Conservation (phyloP, 2,113 vertebrate genomes). For the Protobothrops mucrosquamatus region DNA sequence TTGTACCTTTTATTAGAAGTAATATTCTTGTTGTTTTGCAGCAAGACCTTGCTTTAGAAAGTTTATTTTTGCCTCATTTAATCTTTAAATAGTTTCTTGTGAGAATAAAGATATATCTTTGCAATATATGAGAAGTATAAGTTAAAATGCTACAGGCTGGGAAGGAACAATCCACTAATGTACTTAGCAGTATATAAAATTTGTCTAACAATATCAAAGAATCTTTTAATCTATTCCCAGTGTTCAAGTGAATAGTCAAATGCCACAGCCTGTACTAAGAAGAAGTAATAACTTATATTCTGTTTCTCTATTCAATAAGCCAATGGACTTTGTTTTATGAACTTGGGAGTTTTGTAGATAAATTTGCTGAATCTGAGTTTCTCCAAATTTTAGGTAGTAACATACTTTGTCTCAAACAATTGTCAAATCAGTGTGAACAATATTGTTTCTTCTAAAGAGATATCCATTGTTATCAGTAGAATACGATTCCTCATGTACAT, state of each 20-base stretch:
- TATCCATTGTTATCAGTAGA: neutral
- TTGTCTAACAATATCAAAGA: neutral
- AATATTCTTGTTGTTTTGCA: conserved; percentile 31
- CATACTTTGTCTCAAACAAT: neutral
- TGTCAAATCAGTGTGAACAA: neutral
- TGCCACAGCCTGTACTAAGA: too few species aligned
- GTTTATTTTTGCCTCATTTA: conserved; percentile 40
- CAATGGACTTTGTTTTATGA: neutral
- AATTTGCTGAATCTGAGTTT: neutral
- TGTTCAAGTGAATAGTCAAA: neutral
- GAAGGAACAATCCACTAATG: conserved; percentile 23
- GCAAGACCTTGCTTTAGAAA: conserved; percentile 49
- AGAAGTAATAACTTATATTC: neutral
- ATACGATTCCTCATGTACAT: neutral
- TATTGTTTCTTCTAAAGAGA: neutral
- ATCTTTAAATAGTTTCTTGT: conserved; percentile 46
- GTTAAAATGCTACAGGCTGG: neutral
- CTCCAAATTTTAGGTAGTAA: neutral
- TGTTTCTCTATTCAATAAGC: neutral
- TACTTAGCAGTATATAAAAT: conserved; percentile 33
- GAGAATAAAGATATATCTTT: conserved; percentile 36
- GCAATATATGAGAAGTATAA: neutral
- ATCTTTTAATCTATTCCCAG: neutral
- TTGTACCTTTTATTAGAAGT: conserved; percentile 36
- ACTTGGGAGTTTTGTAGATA: neutral